These are phyloP conservation scores for Misgurnus anguillicaudatus DNA, from an alignment of 2,113 vertebrate species.

Conservation along the genomic window DNA sequence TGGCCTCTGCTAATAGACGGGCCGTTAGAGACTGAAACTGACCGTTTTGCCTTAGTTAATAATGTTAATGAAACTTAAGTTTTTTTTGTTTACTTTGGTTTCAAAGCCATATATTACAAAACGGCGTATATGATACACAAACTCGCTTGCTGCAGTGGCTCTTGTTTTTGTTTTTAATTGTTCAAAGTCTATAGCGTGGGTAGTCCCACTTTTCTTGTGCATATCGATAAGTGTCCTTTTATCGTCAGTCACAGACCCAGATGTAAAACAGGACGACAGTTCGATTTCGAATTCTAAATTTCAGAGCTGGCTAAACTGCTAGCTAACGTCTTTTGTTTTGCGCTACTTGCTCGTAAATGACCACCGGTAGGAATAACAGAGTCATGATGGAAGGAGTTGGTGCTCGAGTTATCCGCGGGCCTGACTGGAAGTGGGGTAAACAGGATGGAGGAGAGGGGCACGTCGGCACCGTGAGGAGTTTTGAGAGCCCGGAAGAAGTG, in stretches of 20 bases:
- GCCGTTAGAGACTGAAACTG: neutral
- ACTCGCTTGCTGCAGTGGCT: neutral
- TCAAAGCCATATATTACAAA: neutral
- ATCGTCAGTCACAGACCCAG: neutral
- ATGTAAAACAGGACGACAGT: neutral
- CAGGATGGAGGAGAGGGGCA: slow-evolving; percentile 98
- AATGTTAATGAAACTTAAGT: neutral
- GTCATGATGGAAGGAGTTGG: slow-evolving; percentile 98
- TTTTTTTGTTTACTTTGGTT: neutral
- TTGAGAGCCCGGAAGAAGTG: slow-evolving; percentile 98
- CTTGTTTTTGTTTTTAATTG: neutral
- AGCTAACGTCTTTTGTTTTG: slow-evolving; percentile 22
- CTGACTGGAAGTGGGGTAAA: slow-evolving; percentile 99
- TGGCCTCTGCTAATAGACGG: neutral
- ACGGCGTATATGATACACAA: neutral
- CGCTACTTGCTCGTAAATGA: slow-evolving; percentile 76
- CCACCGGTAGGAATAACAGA: slow-evolving; percentile 94
- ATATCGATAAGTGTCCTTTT: neutral
- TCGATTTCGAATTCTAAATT: slow-evolving; percentile 32
- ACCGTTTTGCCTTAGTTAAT: neutral
- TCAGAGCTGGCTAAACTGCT: slow-evolving; percentile 42
- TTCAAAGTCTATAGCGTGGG: neutral
- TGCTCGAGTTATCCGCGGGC: slow-evolving; percentile 92
- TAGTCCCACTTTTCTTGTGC: neutral
- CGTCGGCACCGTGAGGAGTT: slow-evolving; percentile 96